These are phyloP conservation scores for Threskiornis aethiopicus DNA, from an alignment of 2,797 vertebrate genomes.

Conservation along the genomic window DNA sequence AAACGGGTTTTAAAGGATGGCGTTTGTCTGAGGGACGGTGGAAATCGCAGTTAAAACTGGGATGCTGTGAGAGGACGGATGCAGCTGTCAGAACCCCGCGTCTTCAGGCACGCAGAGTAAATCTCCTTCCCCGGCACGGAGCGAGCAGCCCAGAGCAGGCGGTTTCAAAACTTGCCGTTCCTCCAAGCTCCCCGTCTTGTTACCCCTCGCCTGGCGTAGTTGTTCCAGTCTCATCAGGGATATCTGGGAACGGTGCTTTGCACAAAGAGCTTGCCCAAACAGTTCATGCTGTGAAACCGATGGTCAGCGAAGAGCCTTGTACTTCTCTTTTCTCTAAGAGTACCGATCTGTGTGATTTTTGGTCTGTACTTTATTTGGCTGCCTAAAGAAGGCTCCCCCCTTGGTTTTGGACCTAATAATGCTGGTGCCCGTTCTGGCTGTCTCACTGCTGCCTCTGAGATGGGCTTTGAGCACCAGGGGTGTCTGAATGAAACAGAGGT, in stretches of 20 bases:
- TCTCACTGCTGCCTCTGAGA: background rate
- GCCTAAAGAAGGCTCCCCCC: background rate
- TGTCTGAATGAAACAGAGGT: background rate
- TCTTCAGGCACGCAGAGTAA: background rate
- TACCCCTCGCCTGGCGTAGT: background rate
- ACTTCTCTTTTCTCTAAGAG: background rate
- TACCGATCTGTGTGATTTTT: background rate
- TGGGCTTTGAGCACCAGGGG: background rate
- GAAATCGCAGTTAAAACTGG: background rate
- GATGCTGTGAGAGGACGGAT: background rate
- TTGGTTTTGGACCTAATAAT: background rate
- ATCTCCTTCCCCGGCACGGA: background rate
- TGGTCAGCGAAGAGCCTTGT: accelerated
- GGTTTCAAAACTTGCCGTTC: background rate
- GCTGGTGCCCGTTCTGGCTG: accelerated
- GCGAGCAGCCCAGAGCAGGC: background rate
- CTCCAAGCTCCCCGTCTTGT: background rate
- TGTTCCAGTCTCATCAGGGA: background rate
- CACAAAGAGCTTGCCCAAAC: background rate
- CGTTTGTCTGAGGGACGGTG: background rate
- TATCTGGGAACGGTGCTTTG: background rate
- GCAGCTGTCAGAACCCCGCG: background rate
- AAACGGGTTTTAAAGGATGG: background rate
- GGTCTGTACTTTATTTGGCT: background rate
- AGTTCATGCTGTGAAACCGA: accelerated